phyloP scores from a whole-genome alignment of 2,888 invertebrate species.

The Melitaea athalia region DNA sequence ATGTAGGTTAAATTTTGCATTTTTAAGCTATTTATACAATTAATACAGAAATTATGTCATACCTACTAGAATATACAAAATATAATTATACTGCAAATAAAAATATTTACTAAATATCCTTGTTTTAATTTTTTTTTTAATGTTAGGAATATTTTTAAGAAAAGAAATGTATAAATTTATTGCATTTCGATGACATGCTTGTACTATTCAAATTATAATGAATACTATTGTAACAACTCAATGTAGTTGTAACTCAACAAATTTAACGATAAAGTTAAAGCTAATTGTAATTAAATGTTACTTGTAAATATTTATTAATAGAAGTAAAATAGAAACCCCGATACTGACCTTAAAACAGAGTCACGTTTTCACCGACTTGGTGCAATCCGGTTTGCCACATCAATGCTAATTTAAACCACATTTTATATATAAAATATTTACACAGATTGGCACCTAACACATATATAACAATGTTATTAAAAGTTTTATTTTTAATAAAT shows the following conservation, averaged over 20 bases:
- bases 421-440: conserved; percentile 47
- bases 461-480: conserved; percentile 38
- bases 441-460: conserved; percentile 49
- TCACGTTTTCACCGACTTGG: conserved; percentile 74
- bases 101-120: too few relatives aligned
- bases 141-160: too few relatives aligned
- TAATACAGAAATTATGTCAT: too few relatives aligned
- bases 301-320: conserved; percentile 12
- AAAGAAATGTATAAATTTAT: too few relatives aligned
- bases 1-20: too few relatives aligned
- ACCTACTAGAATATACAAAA: too few relatives aligned
- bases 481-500: conserved; percentile 44
- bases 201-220: background rate
- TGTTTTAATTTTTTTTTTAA: too few relatives aligned
- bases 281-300: background rate
- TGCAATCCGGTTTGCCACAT: conserved; percentile 80
- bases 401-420: conserved; percentile 71
- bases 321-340: conserved; percentile 43
- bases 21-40: too few relatives aligned
- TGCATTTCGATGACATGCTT: background rate
- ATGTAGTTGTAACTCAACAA: background rate
- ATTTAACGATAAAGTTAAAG: background rate
- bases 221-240: background rate
- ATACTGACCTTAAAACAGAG: conserved; percentile 75
- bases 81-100: too few relatives aligned